Conservation (phyloP, 2,888 invertebrate genomes). For the Leucozona laternaria region DNA sequence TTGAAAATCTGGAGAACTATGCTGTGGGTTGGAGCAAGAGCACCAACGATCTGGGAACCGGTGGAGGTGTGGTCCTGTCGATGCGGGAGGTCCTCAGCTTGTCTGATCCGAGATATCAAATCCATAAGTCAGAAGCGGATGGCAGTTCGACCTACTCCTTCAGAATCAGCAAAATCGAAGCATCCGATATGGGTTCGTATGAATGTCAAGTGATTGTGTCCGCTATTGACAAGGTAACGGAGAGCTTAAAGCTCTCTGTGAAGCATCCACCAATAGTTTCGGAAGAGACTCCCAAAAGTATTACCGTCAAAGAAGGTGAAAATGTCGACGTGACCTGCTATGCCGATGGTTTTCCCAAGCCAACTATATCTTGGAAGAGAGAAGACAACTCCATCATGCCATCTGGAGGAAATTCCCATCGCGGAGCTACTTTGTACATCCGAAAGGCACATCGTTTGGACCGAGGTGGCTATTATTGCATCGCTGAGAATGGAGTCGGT, state of each 20-base stretch:
- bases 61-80: slow-evolving; percentile 80
- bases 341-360: slow-evolving; percentile 91
- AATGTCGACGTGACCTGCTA: slow-evolving; percentile 86
- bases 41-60: slow-evolving; percentile 76
- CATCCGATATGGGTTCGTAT: slow-evolving; percentile 82
- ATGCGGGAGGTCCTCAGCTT: slow-evolving; percentile 81
- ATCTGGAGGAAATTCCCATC: slow-evolving; percentile 79
- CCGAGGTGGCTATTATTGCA: slow-evolving; percentile 82
- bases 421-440: slow-evolving; percentile 80
- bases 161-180: slow-evolving; percentile 81
- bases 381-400: slow-evolving; percentile 86
- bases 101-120: slow-evolving; percentile 80
- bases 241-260: slow-evolving; percentile 80
- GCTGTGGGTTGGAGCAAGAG: slow-evolving; percentile 82
- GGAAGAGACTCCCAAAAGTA: slow-evolving; percentile 80
- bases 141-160: slow-evolving; percentile 80
- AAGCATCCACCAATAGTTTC: slow-evolving; percentile 81
- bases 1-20: slow-evolving; percentile 80
- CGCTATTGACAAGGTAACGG: slow-evolving; percentile 80
- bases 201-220: slow-evolving; percentile 83
- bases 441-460: slow-evolving; percentile 81
- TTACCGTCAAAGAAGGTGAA: slow-evolving; percentile 80
- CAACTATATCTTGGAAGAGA: slow-evolving; percentile 88
- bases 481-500: slow-evolving; percentile 82
- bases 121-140: slow-evolving; percentile 78